A percentile compares a stretch with the other conserved stretches of the same genome.
These are phyloP conservation scores for Ceyx cyanopectus DNA, from an alignment of 2,113 vertebrate species.

Conservation along the genomic window DNA sequence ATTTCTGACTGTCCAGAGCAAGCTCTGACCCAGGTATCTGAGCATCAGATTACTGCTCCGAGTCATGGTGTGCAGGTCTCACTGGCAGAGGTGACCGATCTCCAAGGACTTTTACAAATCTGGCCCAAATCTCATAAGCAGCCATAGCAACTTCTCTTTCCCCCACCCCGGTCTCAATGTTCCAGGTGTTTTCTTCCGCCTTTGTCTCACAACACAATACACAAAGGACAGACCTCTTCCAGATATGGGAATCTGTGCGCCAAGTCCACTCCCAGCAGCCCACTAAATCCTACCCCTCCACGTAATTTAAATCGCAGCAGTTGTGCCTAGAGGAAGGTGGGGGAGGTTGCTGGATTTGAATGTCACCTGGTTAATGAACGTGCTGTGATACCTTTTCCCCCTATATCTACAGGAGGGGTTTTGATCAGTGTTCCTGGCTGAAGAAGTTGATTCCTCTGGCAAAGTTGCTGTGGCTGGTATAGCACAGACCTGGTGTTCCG, in stretches of 20 bases:
- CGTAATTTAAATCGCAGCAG: neutral
- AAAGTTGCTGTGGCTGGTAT: neutral
- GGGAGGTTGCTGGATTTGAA: neutral
- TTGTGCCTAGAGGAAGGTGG: neutral
- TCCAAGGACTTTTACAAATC: neutral
- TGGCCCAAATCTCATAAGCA: neutral
- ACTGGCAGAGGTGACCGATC: neutral
- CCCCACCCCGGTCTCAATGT: neutral
- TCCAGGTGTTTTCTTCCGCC: constrained; percentile 68
- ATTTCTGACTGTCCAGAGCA: neutral
- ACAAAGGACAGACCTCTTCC: constrained; percentile 50
- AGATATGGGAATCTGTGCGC: neutral
- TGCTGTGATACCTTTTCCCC: neutral
- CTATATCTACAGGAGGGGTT: neutral
- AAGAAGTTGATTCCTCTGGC: neutral
- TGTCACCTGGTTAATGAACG: neutral
- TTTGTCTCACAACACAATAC: constrained; percentile 30
- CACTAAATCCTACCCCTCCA: constrained; percentile 40
- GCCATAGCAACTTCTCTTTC: neutral
- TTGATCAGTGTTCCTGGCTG: neutral
- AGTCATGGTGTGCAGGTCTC: neutral
- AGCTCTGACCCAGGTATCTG: neutral
- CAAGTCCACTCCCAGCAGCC: constrained; percentile 42
- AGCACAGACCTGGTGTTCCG: neutral
- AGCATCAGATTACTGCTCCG: neutral